Percentiles rank a stretch among this genome's conserved stretches.
phyloP scores from a whole-genome alignment of 1,140 invertebrate genomes.

The Tachypleus tridentatus region DNA sequence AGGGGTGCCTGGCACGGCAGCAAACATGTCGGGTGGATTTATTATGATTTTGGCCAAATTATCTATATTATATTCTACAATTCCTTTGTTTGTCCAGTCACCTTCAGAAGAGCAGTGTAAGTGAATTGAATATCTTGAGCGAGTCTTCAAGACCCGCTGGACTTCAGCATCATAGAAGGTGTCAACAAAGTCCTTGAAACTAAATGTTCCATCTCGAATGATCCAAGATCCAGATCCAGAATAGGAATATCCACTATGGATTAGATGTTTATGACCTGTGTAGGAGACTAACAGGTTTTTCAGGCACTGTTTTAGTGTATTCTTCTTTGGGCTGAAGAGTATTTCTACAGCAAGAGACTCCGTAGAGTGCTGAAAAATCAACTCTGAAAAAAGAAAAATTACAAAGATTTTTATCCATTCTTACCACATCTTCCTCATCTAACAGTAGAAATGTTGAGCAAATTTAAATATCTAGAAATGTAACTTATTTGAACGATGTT shows the following conservation, averaged over 20 bases:
- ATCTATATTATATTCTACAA: constrained; percentile 53
- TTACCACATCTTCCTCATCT: constrained; percentile 1
- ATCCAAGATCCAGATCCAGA: constrained; percentile 88
- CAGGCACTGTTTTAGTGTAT: constrained; percentile 84
- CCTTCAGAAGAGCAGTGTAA: constrained; percentile 71
- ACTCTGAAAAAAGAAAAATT: constrained; percentile 47
- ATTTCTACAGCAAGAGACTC: constrained; percentile 88
- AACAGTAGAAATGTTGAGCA: constrained; percentile 2
- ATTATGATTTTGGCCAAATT: constrained; percentile 49
- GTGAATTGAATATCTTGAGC: constrained; percentile 67
- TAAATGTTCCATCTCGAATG: constrained; percentile 91
- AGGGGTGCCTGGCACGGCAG: constrained; percentile 56
- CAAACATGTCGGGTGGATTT: constrained; percentile 66
- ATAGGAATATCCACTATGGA: constrained; percentile 90
- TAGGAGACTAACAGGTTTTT: constrained; percentile 83
- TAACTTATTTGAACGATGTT: not conserved
- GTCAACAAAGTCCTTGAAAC: constrained; percentile 74
- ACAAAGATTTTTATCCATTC: not conserved
- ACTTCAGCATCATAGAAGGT: constrained; percentile 85
- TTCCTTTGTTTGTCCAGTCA: constrained; percentile 59
- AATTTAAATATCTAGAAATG: not conserved
- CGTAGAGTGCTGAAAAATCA: constrained; percentile 83
- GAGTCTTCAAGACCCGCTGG: constrained; percentile 73
- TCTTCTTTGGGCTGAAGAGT: constrained; percentile 70
- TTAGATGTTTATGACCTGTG: constrained; percentile 83